Percentiles rank a stretch among this genome's conserved stretches.
Evolutionary conservation across 30 jellyfish, hydroid and myxozoan species (phyloP).

Genomic region (Mastigias papua): DNA sequence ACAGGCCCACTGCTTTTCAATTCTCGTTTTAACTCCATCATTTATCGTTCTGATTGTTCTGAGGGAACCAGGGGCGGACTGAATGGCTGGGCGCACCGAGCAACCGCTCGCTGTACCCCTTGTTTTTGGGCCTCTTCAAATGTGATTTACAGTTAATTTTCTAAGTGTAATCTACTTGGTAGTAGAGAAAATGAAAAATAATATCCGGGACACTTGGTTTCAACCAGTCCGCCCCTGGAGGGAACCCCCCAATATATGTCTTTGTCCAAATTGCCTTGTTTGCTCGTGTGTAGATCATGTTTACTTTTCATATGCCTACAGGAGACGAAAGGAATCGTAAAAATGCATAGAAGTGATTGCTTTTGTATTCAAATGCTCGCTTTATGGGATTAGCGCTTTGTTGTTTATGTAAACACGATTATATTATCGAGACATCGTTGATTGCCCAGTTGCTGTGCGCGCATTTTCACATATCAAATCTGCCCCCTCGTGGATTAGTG

Average conservation of each 20-base stretch:
- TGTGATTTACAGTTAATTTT: too few relatives aligned
- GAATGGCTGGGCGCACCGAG: too few relatives aligned
- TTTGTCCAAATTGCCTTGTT: not conserved
- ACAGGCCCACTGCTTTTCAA: too few relatives aligned
- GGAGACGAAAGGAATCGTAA: not conserved
- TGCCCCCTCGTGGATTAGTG: not conserved
- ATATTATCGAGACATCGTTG: not conserved
- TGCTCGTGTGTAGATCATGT: not conserved
- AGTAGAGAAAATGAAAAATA: too few relatives aligned
- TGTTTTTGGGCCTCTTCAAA: too few relatives aligned
- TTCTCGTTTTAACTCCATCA: too few relatives aligned
- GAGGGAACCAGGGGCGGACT: too few relatives aligned
- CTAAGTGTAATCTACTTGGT: too few relatives aligned
- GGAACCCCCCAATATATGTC: not conserved
- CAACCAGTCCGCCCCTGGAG: too few relatives aligned
- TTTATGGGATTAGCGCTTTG: constrained; percentile 20
- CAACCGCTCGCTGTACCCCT: too few relatives aligned
- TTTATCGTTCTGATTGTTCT: too few relatives aligned
- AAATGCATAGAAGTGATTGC: not conserved
- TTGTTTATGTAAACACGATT: constrained; percentile 1
- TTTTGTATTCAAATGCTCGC: not conserved
- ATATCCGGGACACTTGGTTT: too few relatives aligned
- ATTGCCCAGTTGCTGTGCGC: not conserved
- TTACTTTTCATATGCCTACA: not conserved
- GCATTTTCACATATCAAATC: not conserved